Evolutionary conservation across 2,113 vertebrate species (phyloP).

Genomic region (Xenopus borealis): DNA sequence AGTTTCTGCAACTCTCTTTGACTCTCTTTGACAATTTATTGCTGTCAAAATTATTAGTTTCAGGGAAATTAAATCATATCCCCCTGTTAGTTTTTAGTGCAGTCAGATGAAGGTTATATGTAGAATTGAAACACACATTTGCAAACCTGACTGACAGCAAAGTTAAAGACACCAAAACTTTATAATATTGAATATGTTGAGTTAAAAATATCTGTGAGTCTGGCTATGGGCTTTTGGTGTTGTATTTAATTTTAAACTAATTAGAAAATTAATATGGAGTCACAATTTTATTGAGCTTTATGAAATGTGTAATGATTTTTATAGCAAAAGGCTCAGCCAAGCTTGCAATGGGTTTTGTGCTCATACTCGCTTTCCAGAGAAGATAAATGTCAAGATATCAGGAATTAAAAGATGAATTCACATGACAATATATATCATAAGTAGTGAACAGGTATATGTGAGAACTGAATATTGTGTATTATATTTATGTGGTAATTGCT

Average conservation of each 20-base stretch:
- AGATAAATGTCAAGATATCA: too few species aligned
- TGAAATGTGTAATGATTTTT: neutral
- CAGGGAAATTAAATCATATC: too few species aligned
- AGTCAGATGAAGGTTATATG: neutral
- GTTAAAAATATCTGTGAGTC: slow-evolving; percentile 25
- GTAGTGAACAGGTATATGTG: too few species aligned
- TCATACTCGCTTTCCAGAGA: neutral
- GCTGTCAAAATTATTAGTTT: too few species aligned
- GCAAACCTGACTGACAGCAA: neutral
- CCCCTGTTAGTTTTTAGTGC: too few species aligned
- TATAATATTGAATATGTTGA: neutral
- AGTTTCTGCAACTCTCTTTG: too few species aligned
- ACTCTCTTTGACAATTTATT: too few species aligned
- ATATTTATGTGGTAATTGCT: too few species aligned
- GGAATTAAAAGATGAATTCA: too few species aligned
- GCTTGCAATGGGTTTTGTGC: slow-evolving; percentile 7
- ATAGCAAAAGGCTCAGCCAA: neutral
- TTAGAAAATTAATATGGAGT: slow-evolving; percentile 29
- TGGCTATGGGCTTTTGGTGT: slow-evolving; percentile 12
- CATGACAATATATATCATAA: too few species aligned
- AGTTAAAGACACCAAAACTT: slow-evolving; percentile 5
- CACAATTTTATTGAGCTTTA: slow-evolving; percentile 3
- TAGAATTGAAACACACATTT: neutral
- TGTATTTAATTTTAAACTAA: slow-evolving; percentile 26
- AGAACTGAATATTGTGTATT: too few species aligned